phyloP scores from a whole-genome alignment of 2,797 vertebrate genomes.

The Staurois parvus region DNA sequence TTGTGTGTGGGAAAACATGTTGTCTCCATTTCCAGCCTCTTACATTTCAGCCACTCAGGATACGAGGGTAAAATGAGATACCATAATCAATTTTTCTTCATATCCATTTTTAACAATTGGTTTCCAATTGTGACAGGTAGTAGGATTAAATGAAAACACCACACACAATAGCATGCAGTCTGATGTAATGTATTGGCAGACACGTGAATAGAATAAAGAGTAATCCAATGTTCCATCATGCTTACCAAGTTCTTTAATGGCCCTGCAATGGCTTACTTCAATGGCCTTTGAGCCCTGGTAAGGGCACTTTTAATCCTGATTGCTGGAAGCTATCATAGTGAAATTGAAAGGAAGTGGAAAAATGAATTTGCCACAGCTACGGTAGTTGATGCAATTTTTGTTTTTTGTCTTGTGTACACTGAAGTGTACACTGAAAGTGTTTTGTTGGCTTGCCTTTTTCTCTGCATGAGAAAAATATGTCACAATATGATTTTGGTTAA shows the following conservation, averaged over 20 bases:
- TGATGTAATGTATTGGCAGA: conserved; percentile 37
- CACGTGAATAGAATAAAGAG: conserved; percentile 40
- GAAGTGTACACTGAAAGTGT: conserved; percentile 33
- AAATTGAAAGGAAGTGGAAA: conserved; percentile 40
- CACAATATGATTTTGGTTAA: conserved; percentile 23
- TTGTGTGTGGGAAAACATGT: conserved; percentile 1
- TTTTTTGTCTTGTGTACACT: conserved; percentile 25
- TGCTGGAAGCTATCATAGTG: conserved; percentile 54
- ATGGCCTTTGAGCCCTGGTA: conserved; percentile 33
- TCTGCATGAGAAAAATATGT: conserved; percentile 20
- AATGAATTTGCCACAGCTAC: conserved; percentile 24
- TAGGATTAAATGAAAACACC: conserved; percentile 38
- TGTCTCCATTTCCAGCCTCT: conserved; percentile 24
- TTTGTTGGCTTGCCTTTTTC: conserved; percentile 35
- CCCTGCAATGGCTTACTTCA: conserved; percentile 39
- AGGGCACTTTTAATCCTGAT: conserved; percentile 55
- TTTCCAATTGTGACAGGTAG: conserved; percentile 36
- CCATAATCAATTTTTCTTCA: conserved; percentile 50
- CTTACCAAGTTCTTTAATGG: conserved; percentile 42
- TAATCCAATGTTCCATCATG: conserved; percentile 10
- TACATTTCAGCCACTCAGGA: conserved; percentile 17
- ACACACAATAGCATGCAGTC: conserved; percentile 28
- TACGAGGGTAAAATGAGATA: conserved; percentile 38
- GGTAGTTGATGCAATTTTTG: conserved; percentile 44
- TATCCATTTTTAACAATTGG: conserved; percentile 48